phyloP scores from a whole-genome alignment of 2,113 vertebrate genomes.

The Anhinga rufa region DNA sequence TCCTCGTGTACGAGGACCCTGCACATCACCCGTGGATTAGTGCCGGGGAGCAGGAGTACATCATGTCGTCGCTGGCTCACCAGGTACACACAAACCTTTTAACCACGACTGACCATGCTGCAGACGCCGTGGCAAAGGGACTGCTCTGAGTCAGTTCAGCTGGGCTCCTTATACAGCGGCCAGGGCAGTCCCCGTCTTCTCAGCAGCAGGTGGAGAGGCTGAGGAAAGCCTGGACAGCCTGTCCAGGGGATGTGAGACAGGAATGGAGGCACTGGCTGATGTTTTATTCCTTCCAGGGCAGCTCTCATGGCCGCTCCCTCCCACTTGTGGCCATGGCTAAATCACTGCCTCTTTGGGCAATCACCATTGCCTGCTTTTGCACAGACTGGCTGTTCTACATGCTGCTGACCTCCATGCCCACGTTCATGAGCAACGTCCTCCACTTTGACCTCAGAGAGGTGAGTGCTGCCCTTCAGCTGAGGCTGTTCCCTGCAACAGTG shows the following conservation, averaged over 20 bases:
- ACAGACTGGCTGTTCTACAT: conserved; percentile 75
- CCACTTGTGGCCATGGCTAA: conserved; percentile 71
- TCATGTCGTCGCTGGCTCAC: conserved; percentile 63
- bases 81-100: conserved; percentile 62
- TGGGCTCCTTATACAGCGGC: too few relatives aligned
- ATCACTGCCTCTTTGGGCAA: conserved; percentile 79
- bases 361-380: conserved; percentile 73
- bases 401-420: conserved; percentile 75
- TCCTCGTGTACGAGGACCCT: conserved; percentile 77
- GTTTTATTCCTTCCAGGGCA: conserved; percentile 55
- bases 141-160: not conserved
- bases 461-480: not conserved
- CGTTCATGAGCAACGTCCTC: conserved; percentile 77
- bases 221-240: not conserved
- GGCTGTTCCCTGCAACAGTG: too few relatives aligned
- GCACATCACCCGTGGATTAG: conserved; percentile 76
- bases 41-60: conserved; percentile 75
- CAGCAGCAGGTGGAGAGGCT: not conserved
- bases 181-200: not conserved
- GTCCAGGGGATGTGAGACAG: not conserved
- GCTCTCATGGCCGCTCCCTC: conserved; percentile 67
- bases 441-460: conserved; percentile 78
- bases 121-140: not conserved
- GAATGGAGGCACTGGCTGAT: not conserved
- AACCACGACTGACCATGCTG: not conserved